phyloP scores from a whole-genome alignment of 1,140 invertebrate species.

The Battus philenor region DNA sequence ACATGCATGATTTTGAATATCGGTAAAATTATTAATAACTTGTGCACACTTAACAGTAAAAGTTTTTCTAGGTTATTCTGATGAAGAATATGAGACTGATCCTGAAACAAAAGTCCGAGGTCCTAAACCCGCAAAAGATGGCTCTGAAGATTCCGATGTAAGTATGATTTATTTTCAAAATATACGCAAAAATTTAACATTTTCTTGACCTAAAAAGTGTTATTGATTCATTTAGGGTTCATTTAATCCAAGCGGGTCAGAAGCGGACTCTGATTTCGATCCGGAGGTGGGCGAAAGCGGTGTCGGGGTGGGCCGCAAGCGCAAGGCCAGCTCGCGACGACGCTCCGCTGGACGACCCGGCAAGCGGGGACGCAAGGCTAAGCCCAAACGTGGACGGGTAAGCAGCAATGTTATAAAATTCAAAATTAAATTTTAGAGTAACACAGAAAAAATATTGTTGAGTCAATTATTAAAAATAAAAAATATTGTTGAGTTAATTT shows the following conservation, averaged over 20 bases:
- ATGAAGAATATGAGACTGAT: constrained; percentile 73
- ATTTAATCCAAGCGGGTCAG: constrained; percentile 71
- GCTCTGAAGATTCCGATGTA: constrained; percentile 73
- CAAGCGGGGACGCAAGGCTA: constrained; percentile 41
- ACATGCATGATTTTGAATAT: too few species aligned
- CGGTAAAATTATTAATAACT: too few species aligned
- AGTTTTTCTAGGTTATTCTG: constrained; percentile 61
- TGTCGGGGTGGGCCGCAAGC: constrained; percentile 42
- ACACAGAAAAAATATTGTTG: too few species aligned
- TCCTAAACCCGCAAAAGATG: constrained; percentile 63
- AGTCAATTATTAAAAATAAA: too few species aligned
- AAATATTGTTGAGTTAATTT: too few species aligned
- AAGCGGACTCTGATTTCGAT: constrained; percentile 72
- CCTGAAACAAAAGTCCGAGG: constrained; percentile 70
- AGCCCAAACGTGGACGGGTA: constrained; percentile 48
- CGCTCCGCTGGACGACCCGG: constrained; percentile 43
- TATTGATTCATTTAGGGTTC: constrained; percentile 51
- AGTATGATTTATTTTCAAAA: constrained; percentile 30
- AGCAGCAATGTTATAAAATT: too few species aligned
- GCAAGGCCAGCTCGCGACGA: constrained; percentile 36
- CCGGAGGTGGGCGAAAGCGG: constrained; percentile 61
- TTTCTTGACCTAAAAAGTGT: background rate
- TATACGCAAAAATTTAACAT: background rate
- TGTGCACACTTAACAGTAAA: too few species aligned
- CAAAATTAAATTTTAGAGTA: too few species aligned